Conservation (phyloP, 2,113 vertebrate species). For the Sinocyclocheilus grahami region DNA sequence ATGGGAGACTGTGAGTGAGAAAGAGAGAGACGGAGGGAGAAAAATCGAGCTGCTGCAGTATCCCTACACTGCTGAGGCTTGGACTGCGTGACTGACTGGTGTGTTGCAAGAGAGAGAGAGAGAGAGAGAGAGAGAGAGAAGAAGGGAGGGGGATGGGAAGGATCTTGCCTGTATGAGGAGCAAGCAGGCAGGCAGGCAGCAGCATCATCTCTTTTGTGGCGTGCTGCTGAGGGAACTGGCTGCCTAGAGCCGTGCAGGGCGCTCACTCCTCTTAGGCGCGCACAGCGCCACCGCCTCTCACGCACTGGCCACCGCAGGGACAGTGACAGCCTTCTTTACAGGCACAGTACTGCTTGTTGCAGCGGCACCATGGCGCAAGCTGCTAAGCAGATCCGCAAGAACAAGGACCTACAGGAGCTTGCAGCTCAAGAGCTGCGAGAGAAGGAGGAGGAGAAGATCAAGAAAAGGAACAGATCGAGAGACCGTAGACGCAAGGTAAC, state of each 20-base stretch:
- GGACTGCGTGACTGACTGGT: slow-evolving; percentile 76
- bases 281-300: slow-evolving; percentile 48
- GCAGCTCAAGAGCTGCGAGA: slow-evolving; percentile 93
- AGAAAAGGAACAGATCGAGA: slow-evolving; percentile 91
- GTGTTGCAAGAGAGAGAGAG: slow-evolving; percentile 50
- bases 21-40: slow-evolving; percentile 46
- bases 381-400: slow-evolving; percentile 97
- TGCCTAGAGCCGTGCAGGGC: slow-evolving; percentile 60
- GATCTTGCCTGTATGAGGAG: slow-evolving; percentile 70
- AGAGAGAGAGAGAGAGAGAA: slow-evolving; percentile 33
- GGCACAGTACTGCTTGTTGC: slow-evolving; percentile 42
- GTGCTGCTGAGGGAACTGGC: slow-evolving; percentile 62
- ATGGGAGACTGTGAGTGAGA: slow-evolving; percentile 42
- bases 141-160: slow-evolving; percentile 64
- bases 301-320: slow-evolving; percentile 64
- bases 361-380: slow-evolving; percentile 93
- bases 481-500: slow-evolving; percentile 94
- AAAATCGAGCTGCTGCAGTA: slow-evolving; percentile 70
- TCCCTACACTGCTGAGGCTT: slow-evolving; percentile 63
- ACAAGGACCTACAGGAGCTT: slow-evolving; percentile 95
- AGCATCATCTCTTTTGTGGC: slow-evolving; percentile 67
- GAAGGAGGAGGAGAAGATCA: slow-evolving; percentile 93
- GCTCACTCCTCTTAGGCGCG: slow-evolving; percentile 49
- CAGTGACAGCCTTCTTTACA: slow-evolving; percentile 59
- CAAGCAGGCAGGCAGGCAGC: slow-evolving; percentile 59